Conservation (phyloP, 2,797 vertebrate genomes). For the Pseudochirops cupreus region DNA sequence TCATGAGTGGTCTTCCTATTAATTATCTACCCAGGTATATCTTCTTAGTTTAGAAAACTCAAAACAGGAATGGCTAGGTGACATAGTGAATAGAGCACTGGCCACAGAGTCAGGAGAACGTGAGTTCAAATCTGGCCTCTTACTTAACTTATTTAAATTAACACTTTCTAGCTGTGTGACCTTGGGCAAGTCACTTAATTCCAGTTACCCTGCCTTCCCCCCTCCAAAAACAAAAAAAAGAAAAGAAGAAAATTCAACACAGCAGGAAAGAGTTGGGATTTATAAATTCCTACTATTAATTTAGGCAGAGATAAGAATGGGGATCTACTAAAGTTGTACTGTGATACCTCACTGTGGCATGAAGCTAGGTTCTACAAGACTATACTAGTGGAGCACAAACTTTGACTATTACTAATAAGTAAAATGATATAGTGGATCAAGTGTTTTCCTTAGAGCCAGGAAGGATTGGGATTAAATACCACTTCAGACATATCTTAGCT, state of each 20-base stretch:
- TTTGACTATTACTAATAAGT: background rate
- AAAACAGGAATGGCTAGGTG: background rate
- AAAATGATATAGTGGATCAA: background rate
- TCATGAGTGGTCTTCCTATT: background rate
- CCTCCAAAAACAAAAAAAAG: too few relatives aligned
- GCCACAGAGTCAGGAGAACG: too few relatives aligned
- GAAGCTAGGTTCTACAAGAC: background rate
- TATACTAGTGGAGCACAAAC: background rate
- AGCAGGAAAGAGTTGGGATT: background rate
- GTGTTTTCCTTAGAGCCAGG: background rate
- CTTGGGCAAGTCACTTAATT: too few relatives aligned
- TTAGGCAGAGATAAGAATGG: background rate
- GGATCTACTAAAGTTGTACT: background rate
- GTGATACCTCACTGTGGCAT: background rate
- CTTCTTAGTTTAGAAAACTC: background rate
- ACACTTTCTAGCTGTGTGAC: too few relatives aligned
- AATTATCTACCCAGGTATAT: background rate
- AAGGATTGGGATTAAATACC: background rate
- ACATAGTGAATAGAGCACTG: too few relatives aligned
- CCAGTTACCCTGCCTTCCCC: too few relatives aligned
- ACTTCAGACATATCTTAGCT: background rate
- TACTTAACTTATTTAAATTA: too few relatives aligned
- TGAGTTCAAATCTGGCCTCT: too few relatives aligned
- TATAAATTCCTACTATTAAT: background rate
- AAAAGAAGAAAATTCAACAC: constrained; percentile 7